A percentile compares a stretch with the other conserved stretches of the same genome.
phyloP scores from a whole-genome alignment of 2,113 vertebrate genomes.

The Rhadina sibilatrix region DNA sequence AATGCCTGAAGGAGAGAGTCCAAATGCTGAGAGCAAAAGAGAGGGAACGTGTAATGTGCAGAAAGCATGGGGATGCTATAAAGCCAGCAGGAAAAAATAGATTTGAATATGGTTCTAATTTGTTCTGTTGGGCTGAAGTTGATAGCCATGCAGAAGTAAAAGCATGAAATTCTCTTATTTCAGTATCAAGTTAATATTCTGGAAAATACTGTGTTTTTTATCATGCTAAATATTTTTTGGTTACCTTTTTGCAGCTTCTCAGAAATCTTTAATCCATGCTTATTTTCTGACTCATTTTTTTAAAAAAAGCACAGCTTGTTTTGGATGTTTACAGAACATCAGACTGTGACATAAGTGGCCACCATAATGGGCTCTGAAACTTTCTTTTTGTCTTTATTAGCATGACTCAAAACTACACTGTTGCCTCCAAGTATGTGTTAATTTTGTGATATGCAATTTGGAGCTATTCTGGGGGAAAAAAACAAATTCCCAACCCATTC shows the following conservation, averaged over 20 bases:
- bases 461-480: neutral
- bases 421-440: neutral
- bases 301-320: neutral
- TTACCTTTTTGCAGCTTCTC: neutral
- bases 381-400: neutral
- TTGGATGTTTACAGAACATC: neutral
- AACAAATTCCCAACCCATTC: too few species aligned
- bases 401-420: neutral
- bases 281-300: neutral
- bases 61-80: conserved; percentile 49
- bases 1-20: conserved; percentile 35
- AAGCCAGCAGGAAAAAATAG: conserved; percentile 64
- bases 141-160: conserved; percentile 42
- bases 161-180: conserved; percentile 24
- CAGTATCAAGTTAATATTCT: neutral
- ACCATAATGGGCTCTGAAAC: neutral
- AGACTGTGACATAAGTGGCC: neutral
- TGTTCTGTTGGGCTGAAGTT: conserved; percentile 56
- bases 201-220: neutral
- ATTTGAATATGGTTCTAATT: conserved; percentile 64
- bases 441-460: neutral
- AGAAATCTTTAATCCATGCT: neutral
- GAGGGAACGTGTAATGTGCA: conserved; percentile 48
- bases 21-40: conserved; percentile 41
- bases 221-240: neutral